Evolutionary conservation across 2,888 invertebrate genomes (phyloP), one percentile per base, ranked within the genome.

Genomic region (Meliscaeva auricollis): DNA sequence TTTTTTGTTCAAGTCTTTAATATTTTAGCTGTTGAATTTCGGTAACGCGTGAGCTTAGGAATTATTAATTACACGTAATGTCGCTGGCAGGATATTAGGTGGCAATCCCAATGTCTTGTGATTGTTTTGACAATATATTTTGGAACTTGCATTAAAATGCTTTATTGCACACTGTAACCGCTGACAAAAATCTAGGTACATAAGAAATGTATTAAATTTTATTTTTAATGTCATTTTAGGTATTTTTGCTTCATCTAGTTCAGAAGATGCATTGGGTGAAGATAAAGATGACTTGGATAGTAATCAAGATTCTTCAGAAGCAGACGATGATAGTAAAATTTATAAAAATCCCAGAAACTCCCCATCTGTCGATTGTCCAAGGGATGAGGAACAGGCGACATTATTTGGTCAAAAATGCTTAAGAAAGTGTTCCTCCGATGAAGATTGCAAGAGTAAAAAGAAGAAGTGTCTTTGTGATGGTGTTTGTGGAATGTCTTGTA

Each of bases 391-490:
- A 88, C 96, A 97, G 90, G 97, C 97, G 38, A 95, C 96, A 0
- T 92, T 96, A 73, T 92, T 97, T 91, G 96, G 96, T 1, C 97
- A 98, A 90, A 96, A 96, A 90, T 98, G 98, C 92, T 94, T 98
- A 83, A 94, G 98, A 87, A 98, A 98, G 91, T 99, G 99, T 91
- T 97, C 96, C 0, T 96, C 96, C 0, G 98, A 99, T 90, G 97
- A 97, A 90, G 98, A 99, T 92, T 99, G 99, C 92, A 98, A 98
- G 92, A 98, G 98, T 91, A 97, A 97, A 93, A 97, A 97, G 93
- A 98, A 98, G 93, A 96, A 98, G 91, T 99, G 99, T 91, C 94
- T 98, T 87, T 99, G 99, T 91, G 99, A 99, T 91, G 99, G 98
- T 60, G 95, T 96, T 1, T 99, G 99, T 90, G 99, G 99, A 76